A percentile compares a stretch with the other conserved stretches of the same genome.
These are phyloP conservation scores for Limnephilus rhombicus DNA, from an alignment of 2,888 invertebrate species.

Conservation along the genomic window DNA sequence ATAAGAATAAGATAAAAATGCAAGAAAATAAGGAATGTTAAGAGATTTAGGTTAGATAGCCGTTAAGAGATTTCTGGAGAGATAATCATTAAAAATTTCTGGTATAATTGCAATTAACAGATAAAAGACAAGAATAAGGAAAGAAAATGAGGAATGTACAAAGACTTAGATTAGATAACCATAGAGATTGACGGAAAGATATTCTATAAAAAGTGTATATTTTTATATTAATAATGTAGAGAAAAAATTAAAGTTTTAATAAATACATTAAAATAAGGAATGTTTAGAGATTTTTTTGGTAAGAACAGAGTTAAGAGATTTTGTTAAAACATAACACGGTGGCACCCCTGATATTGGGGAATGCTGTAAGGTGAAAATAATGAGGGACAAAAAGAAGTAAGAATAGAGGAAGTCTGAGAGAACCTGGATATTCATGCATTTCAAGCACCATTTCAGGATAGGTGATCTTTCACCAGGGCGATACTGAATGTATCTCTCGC, in stretches of 20 bases:
- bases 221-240: neutral
- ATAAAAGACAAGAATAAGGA: neutral
- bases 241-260: neutral
- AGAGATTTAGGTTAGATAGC: neutral
- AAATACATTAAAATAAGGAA: constrained; percentile 12
- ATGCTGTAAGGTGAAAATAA: no score
- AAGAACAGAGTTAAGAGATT: neutral
- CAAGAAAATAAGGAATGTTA: neutral
- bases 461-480: no score
- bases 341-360: neutral
- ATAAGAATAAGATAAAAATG: neutral
- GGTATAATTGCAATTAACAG: neutral
- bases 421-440: neutral
- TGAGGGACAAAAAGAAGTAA: neutral
- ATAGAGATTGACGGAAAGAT: neutral
- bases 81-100: neutral
- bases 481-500: no score
- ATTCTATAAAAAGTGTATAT: neutral
- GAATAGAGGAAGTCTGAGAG: neutral
- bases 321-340: neutral
- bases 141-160: constrained; percentile 23
- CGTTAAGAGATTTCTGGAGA: neutral
- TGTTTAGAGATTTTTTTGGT: neutral
- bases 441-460: neutral
- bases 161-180: neutral